Base-by-base conservation (phyloP, 2,888 invertebrate species). In the Drosophila kanekoi region DNA sequence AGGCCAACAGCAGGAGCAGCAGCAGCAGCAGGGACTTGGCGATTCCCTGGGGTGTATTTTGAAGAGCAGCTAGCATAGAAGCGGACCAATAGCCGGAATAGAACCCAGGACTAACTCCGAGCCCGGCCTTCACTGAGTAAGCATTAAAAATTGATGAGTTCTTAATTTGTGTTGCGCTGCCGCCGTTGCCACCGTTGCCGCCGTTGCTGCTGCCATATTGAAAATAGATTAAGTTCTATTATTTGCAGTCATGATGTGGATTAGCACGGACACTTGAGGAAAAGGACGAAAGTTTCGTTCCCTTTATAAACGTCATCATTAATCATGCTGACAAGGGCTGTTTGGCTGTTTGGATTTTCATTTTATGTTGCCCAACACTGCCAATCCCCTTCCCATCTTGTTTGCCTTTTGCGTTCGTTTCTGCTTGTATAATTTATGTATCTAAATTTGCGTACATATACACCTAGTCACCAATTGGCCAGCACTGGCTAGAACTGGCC, bases 171-270 rank as follows among this genome's bases (percentile, higher is more conserved):
- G 86, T 81, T 74, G 77, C 81, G 78, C 70, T 70, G 64, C 47
- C 28, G 67, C 43, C 40, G 66, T 44, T 40, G 62, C 54, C 58
- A 14, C 10, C 23, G n/a, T n/a, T n/a, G 49, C 16, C 38, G 51
- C 35, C 10, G 33, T 41, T 47, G 53, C 41, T 28, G 47, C 57
- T 77, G 82, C 84, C 86, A 87, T 89, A 89, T 89, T 87, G 89
- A 89, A 89, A 89, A 89, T 88, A 89, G 89, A 89, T 89, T 89
- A 89, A 87, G 88, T 84, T 88, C 86, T 89, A 89, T 89, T 89
- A 89, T 89, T 89, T 81, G 89, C 89, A 86, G 87, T 87, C 89
- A 89, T 86, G 88, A 89, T 89, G 85, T 82, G 89, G 87, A 89
- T 89, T 89, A 85, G 81, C 81, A 79, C 79, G 85, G 83, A 84